A percentile compares a stretch with the other conserved stretches of the same genome.
These are phyloP conservation scores for Scyliorhinus canicula DNA, from an alignment of 2,797 vertebrate genomes.

Conservation along the genomic window DNA sequence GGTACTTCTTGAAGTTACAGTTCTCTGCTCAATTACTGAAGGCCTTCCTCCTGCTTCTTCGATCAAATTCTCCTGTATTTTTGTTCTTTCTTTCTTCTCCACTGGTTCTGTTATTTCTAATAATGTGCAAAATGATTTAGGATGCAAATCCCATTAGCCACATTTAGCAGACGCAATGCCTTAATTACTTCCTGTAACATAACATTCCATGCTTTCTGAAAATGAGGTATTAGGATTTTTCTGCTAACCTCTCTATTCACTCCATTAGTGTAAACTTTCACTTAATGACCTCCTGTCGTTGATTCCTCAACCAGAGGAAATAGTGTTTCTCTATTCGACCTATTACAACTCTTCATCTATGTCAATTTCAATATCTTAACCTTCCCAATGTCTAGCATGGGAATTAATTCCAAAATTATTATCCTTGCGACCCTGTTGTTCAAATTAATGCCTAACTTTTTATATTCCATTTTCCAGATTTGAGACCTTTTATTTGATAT, in stretches of 20 bases:
- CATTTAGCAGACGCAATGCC: neutral
- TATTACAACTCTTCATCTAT: neutral
- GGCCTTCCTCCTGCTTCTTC: neutral
- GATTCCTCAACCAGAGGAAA: neutral
- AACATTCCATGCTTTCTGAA: neutral
- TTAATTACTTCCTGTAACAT: neutral
- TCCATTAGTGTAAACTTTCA: neutral
- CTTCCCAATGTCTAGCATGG: neutral
- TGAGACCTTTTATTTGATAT: neutral
- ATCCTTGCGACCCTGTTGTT: neutral
- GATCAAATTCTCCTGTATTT: neutral
- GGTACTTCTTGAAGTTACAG: neutral
- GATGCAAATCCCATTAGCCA: neutral
- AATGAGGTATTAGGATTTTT: neutral
- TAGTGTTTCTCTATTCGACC: neutral
- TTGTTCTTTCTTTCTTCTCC: neutral
- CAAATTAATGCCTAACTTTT: neutral
- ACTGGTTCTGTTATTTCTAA: neutral
- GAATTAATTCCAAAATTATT: neutral
- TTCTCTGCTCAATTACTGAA: neutral
- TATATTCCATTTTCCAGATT: neutral
- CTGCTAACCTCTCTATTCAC: neutral
- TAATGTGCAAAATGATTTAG: neutral
- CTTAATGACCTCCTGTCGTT: neutral
- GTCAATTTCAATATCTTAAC: neutral